Base-by-base conservation (phyloP, 1,140 invertebrate genomes). In the Coptotermes formosanus region DNA sequence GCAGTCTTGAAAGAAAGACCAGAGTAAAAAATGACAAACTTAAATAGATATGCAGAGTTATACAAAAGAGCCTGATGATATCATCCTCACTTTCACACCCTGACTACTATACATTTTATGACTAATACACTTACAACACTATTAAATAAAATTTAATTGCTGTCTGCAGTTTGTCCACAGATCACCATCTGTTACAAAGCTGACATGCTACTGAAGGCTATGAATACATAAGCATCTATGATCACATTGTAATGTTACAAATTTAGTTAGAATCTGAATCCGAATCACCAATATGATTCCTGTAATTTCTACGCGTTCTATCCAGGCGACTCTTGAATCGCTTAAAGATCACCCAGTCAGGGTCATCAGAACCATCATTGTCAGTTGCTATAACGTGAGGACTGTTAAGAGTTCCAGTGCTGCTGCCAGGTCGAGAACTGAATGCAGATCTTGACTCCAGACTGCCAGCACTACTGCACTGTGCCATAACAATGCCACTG, bases 211-310 rank as follows among this genome's bases (percentile, higher is more conserved):
- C 64, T 75, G 25, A 25, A 75, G 64, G 64, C 64, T 75, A 75
- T n/a, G 25, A n/a, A 55, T 55, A 55, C 1, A 12, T 75, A 75
- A 30, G 64, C 25, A 75, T 75, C 64, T 75, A 75, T n/a, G 25
- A 75, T 75, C 64, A 30, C 64, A 75, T 30, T 19, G n/a, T 75
- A 11, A 30, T n/a, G n/a, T 75, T 75, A 25, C 64, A 75, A 55
- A 30, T 85, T 85, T 64, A 86, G 55, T 84, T 86, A 64, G 86
- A 86, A 82, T 86, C 86, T 23, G 86, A 84, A 82, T 86, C 86
- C 9, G 86, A 84, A 86, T 86, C 86, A 82, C 82, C 69, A 59
- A 86, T 84, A 25, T 81, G 86, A 38, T 84, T 86, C 30, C 86
- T 83, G 52, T 75, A 86, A 86, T 86, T 86, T 84, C 86, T 86